Base-by-base conservation (phyloP, 2,797 vertebrate species). In the Diplodus puntazzo region DNA sequence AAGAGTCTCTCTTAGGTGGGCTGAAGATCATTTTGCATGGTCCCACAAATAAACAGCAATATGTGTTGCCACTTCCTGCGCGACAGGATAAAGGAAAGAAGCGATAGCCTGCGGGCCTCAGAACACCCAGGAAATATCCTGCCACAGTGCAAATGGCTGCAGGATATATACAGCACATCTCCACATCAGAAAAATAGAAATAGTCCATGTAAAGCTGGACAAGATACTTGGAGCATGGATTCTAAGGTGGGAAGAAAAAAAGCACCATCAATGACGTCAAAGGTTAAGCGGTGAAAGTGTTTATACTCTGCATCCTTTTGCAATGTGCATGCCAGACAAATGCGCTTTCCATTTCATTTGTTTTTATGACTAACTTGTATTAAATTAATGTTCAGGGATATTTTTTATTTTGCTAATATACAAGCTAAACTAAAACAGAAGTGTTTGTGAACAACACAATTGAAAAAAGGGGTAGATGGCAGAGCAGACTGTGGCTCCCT, bases 1-100 rank as follows among this genome's bases (percentile, higher is more conserved):
- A 63, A 74, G n/a, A 64, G 66, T 45, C 67, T 77, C 52, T 84
- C 73, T 64, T 49, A 66, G 80, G 78, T 82, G 84, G 81, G 74
- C 66, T 70, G 42, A 43, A 79, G 72, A 81, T 83, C 25, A 80
- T 74, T 84, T 82, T 34, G 76, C 75, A 70, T 70, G 58, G 83
- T 80, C 66, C 77, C 67, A 75, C 69, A 87, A 88, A 84, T 86
- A 73, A 87, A 79, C 1, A 13, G 66, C 49, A 64, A 70, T 74
- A 77, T 79, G 58, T 59, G 39, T 18, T 78, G 75, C 69, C 67
- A 85, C 71, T 82, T 88, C 75, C 75, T 79, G 74, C 61, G 66
- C 50, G 20, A 63, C 11, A 46, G 78, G 65, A 86, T 68, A 50
- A 55, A 73, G 58, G 20, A 58, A 55, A 59, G 20, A 43, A 52